Evolutionary conservation across 2,888 invertebrate species (phyloP).

Genomic region (Luperina testacea): DNA sequence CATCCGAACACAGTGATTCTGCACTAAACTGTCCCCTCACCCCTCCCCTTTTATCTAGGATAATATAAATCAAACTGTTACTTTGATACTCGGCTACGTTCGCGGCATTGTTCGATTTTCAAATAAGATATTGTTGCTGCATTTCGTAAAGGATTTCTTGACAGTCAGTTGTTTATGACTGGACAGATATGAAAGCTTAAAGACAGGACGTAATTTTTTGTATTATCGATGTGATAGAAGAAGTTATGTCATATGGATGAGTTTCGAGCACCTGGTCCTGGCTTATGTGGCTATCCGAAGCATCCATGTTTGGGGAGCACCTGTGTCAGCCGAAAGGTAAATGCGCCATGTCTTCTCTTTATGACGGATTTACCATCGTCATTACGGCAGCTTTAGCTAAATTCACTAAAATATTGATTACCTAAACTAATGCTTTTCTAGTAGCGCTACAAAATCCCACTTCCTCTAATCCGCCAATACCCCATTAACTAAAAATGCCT

Average conservation of each 20-base stretch:
- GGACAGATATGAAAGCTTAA: not conserved
- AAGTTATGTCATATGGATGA: too few relatives aligned
- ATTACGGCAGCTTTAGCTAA: not conserved
- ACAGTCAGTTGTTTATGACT: conserved; percentile 20
- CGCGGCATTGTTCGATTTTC: conserved; percentile 25
- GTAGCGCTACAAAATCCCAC: not conserved
- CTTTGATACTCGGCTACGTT: conserved; percentile 1
- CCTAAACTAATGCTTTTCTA: not conserved
- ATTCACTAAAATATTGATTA: not conserved
- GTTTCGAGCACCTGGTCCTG: not conserved
- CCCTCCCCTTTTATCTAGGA: not conserved
- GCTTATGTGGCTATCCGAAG: not conserved
- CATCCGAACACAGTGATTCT: conserved; percentile 21
- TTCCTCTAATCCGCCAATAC: not conserved
- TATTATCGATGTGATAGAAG: not conserved
- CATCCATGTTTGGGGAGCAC: not conserved
- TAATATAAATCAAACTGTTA: conserved; percentile 36
- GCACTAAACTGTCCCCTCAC: conserved; percentile 2
- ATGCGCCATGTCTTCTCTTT: not conserved
- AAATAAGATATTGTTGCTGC: conserved; percentile 11
- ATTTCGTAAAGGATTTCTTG: conserved; percentile 11
- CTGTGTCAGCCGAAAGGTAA: not conserved
- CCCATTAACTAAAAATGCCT: not conserved
- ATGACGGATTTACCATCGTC: not conserved
- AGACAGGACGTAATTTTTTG: not conserved